A percentile compares a stretch with the other conserved stretches of the same genome.
Evolutionary conservation across 1,140 invertebrate genomes (phyloP).

Genomic region (Homalodisca vitripennis): DNA sequence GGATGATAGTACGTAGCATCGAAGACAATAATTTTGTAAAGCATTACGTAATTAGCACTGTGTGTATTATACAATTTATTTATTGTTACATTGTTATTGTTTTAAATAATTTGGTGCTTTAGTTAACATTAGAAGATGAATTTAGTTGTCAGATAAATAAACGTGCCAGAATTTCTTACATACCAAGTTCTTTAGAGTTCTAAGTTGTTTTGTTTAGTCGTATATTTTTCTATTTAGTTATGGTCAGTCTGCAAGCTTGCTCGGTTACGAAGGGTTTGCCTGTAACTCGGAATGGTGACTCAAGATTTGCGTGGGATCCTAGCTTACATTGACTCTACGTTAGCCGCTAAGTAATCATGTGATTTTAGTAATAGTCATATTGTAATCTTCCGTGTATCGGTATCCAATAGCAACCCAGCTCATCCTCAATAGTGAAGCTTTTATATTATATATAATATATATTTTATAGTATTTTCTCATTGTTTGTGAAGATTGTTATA

Average conservation of each 20-base stretch:
- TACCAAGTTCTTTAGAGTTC: background rate
- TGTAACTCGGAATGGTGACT: background rate
- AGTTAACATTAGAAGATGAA: background rate
- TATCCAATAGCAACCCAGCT: no score
- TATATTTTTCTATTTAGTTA: conserved; percentile 1
- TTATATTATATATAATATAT: no score
- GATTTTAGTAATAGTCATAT: background rate
- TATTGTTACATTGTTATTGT: conserved; percentile 23
- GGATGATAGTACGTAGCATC: background rate
- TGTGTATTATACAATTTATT: conserved; percentile 14
- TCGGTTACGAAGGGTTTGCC: background rate
- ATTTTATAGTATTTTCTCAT: no score
- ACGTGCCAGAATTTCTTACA: background rate
- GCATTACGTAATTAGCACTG: background rate
- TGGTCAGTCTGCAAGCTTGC: background rate
- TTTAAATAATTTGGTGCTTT: conserved; percentile 20
- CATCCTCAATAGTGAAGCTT: no score
- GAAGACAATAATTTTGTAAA: conserved; percentile 13
- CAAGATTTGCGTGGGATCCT: background rate
- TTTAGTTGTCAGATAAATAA: background rate
- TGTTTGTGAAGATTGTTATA: no score
- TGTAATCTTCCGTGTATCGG: conserved; percentile 12
- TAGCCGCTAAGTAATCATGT: conserved; percentile 6
- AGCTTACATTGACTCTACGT: background rate
- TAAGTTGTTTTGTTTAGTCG: background rate